phyloP scores from a whole-genome alignment of 2,888 invertebrate species.

The Tyria jacobaeae region DNA sequence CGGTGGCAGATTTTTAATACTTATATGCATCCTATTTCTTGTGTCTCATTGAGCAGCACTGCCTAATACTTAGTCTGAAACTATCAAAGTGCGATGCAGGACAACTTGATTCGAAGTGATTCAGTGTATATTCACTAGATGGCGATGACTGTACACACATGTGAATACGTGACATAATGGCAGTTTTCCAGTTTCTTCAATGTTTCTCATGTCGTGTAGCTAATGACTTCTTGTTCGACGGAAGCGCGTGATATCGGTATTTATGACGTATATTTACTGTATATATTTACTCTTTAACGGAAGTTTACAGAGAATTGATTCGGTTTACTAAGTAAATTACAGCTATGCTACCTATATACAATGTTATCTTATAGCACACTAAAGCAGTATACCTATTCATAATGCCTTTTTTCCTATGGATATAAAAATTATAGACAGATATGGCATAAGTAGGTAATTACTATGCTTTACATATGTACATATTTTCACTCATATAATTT shows the following conservation, averaged over 20 bases:
- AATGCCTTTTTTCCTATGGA: constrained; percentile 2
- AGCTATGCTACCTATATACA: background rate
- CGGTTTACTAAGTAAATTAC: background rate
- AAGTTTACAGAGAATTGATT: background rate
- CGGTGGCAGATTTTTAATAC: too few species aligned
- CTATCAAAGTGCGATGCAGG: background rate
- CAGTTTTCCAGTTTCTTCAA: background rate
- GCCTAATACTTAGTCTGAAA: background rate
- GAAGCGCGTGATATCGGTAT: background rate
- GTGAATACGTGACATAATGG: background rate
- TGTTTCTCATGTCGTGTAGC: background rate
- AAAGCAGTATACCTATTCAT: background rate
- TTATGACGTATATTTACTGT: background rate
- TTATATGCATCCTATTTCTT: too few species aligned
- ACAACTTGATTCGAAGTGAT: background rate
- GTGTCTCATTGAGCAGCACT: too few species aligned
- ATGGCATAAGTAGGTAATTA: too few species aligned
- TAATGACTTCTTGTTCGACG: background rate
- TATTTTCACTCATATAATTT: too few species aligned
- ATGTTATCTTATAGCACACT: too few species aligned
- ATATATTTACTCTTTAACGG: background rate
- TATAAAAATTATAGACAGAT: too few species aligned
- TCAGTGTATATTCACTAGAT: background rate
- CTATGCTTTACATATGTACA: too few species aligned
- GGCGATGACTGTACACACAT: background rate